phyloP scores from a whole-genome alignment of 2,888 invertebrate genomes.

The Ochropacha duplaris region DNA sequence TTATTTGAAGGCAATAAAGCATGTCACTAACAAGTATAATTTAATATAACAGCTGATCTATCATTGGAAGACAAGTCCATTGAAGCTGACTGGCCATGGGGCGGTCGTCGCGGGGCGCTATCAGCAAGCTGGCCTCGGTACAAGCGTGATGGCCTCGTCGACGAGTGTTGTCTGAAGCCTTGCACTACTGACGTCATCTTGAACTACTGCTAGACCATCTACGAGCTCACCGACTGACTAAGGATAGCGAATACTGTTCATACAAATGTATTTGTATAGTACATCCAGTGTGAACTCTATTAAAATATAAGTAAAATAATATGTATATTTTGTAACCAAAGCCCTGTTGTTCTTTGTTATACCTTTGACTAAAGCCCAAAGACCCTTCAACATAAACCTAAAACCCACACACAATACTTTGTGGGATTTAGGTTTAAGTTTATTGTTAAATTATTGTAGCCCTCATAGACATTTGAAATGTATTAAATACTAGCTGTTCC shows the following conservation, averaged over 20 bases:
- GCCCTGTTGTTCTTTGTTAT: no score
- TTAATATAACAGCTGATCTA: slow-evolving; percentile 15
- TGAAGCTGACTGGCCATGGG: slow-evolving; percentile 42
- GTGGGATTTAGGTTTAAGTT: no score
- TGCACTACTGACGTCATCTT: slow-evolving; percentile 48
- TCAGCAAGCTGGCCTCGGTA: slow-evolving; percentile 42
- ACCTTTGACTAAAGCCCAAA: no score
- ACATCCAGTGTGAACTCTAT: no score
- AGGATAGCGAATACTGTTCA: not conserved
- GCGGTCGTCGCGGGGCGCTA: slow-evolving; percentile 38
- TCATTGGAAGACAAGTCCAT: slow-evolving; percentile 25
- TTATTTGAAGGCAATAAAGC: no score
- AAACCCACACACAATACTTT: no score
- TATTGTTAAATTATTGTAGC: not conserved
- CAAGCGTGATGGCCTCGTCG: slow-evolving; percentile 47
- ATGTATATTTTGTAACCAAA: no score
- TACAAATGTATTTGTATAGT: not conserved
- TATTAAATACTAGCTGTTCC: no score
- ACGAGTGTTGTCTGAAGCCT: slow-evolving; percentile 52
- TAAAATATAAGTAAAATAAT: no score
- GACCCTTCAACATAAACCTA: no score
- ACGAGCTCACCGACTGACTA: not conserved
- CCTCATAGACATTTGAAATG: not conserved
- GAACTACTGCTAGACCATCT: slow-evolving; percentile 40
- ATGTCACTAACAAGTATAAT: not conserved